These are phyloP conservation scores for Sphenopsis melanotis DNA, from an alignment of 2,797 vertebrate species.

Conservation along the genomic window DNA sequence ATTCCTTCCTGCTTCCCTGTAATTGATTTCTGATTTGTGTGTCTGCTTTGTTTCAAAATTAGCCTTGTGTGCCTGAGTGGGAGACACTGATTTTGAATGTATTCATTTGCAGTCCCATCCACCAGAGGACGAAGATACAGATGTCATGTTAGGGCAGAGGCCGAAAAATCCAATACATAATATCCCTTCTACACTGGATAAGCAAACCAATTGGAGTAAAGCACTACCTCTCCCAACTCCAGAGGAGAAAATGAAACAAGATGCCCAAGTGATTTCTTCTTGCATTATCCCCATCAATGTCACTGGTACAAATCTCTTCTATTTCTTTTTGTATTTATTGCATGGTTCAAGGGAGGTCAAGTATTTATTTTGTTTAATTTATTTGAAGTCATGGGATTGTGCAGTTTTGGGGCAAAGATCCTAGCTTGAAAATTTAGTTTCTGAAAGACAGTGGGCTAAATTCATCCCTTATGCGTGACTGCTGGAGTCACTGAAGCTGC, in stretches of 20 bases:
- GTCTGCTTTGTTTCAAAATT: slow-evolving; percentile 48
- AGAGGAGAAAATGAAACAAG: slow-evolving; percentile 95
- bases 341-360: slow-evolving; percentile 59
- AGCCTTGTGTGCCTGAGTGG: slow-evolving; percentile 6
- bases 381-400: slow-evolving; percentile 20
- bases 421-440: slow-evolving; percentile 18
- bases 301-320: slow-evolving; percentile 87
- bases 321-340: slow-evolving; percentile 62
- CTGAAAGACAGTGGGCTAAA: slow-evolving; percentile 38
- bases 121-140: slow-evolving; percentile 86
- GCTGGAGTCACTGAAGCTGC: background rate
- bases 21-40: slow-evolving; percentile 51
- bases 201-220: slow-evolving; percentile 98
- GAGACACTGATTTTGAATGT: slow-evolving; percentile 67
- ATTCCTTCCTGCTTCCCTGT: slow-evolving; percentile 31
- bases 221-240: slow-evolving; percentile 95
- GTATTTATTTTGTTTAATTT: slow-evolving; percentile 57
- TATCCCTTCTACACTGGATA: slow-evolving; percentile 95
- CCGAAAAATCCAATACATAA: slow-evolving; percentile 93
- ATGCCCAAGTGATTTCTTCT: slow-evolving; percentile 92
- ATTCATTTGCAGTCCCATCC: slow-evolving; percentile 85
- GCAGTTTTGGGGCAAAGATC: background rate
- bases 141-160: slow-evolving; percentile 91
- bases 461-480: background rate
- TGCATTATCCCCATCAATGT: slow-evolving; percentile 98